phyloP scores from a whole-genome alignment of 2,888 invertebrate species.

The Brachylomia viminalis region DNA sequence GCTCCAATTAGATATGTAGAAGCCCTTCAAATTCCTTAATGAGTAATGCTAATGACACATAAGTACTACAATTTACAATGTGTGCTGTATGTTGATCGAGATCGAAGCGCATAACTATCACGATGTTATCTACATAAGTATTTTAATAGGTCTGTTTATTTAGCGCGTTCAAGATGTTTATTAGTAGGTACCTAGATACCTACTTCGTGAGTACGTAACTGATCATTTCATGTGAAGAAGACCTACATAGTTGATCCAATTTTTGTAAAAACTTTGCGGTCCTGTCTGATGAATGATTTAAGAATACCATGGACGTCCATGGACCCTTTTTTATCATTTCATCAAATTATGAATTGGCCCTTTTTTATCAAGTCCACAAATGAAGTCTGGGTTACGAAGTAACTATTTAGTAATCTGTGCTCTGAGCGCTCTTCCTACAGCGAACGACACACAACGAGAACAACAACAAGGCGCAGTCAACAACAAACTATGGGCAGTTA shows the following conservation, averaged over 20 bases:
- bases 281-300: background rate
- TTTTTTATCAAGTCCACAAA: background rate
- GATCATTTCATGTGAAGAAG: background rate
- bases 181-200: background rate
- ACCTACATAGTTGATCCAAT: background rate
- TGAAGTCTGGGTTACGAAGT: background rate
- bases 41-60: no score
- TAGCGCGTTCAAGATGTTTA: constrained; percentile 30
- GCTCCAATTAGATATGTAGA: constrained; percentile 38
- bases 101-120: constrained; percentile 5
- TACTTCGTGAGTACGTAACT: constrained; percentile 5
- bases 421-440: no score
- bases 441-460: no score
- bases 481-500: background rate
- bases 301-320: background rate
- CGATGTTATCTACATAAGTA: constrained; percentile 4
- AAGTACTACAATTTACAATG: constrained; percentile 6
- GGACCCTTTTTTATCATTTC: background rate
- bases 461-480: no score
- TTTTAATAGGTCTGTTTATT: constrained; percentile 29
- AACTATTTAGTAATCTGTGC: no score
- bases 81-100: background rate
- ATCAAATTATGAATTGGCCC: background rate
- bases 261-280: no score
- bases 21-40: constrained; percentile 52